phyloP scores from a whole-genome alignment of 2,888 invertebrate genomes.

The Candidula unifasciata region DNA sequence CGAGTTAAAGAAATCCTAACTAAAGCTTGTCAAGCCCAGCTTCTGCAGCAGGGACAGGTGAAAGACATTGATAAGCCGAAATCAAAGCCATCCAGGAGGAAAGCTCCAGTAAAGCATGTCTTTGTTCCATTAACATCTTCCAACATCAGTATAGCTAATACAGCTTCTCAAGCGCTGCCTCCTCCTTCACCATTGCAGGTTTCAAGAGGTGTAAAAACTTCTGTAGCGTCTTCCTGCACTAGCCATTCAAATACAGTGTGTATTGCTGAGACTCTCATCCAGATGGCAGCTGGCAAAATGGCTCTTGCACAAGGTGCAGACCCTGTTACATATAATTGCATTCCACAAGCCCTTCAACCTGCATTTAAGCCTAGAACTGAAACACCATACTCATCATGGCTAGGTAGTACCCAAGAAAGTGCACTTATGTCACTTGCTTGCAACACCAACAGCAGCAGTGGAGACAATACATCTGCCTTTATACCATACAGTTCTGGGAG shows the following conservation, averaged over 20 bases:
- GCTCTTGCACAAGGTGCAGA: neutral
- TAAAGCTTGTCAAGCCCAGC: constrained; percentile 30
- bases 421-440: constrained; percentile 20
- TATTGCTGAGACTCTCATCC: constrained; percentile 43
- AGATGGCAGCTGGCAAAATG: constrained; percentile 43
- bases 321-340: neutral
- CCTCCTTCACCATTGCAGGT: neutral
- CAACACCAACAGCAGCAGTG: neutral
- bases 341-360: neutral
- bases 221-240: constrained; percentile 6
- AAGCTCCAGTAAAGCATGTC: neutral
- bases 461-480: neutral
- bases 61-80: constrained; percentile 6
- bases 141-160: neutral
- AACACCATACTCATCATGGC: neutral
- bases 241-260: constrained; percentile 35
- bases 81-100: neutral
- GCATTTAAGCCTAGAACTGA: neutral
- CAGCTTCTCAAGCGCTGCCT: neutral
- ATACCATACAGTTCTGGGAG: neutral
- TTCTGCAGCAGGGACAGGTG: constrained; percentile 1
- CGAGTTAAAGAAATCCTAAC: constrained; percentile 47
- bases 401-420: neutral
- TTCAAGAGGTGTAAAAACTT: neutral
- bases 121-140: neutral